These are phyloP conservation scores for Drosophila acutilabella DNA, from an alignment of 2,888 invertebrate genomes.

Conservation along the genomic window DNA sequence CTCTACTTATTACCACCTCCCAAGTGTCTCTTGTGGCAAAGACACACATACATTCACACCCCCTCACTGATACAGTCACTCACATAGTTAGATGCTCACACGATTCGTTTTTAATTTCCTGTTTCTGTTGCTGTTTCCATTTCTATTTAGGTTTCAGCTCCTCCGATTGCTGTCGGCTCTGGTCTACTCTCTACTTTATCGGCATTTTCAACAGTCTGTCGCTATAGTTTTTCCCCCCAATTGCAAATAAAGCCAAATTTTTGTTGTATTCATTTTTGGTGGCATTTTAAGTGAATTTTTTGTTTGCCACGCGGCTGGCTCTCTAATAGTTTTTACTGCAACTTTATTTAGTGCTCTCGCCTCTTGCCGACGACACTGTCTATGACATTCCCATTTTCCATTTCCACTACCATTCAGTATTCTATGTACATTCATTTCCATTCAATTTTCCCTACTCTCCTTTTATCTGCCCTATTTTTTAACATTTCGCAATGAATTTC, in stretches of 20 bases:
- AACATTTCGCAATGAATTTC: slow-evolving; percentile 74
- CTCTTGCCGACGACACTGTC: slow-evolving; percentile 27
- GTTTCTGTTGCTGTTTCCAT: slow-evolving; percentile 54
- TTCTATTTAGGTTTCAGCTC: slow-evolving; percentile 61
- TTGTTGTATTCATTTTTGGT: slow-evolving; percentile 11
- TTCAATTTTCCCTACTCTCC: slow-evolving; percentile 54
- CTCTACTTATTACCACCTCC: slow-evolving; percentile 45
- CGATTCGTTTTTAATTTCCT: slow-evolving; percentile 77
- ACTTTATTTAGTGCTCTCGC: slow-evolving; percentile 67
- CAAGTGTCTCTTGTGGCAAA: slow-evolving; percentile 43
- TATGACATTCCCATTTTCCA: slow-evolving; percentile 28
- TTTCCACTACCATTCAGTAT: not conserved
- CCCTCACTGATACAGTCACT: slow-evolving; percentile 21
- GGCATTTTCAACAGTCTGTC: slow-evolving; percentile 8
- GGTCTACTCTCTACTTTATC: slow-evolving; percentile 50
- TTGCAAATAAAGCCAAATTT: slow-evolving; percentile 57
- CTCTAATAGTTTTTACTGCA: slow-evolving; percentile 71
- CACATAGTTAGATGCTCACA: slow-evolving; percentile 21
- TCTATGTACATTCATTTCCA: slow-evolving; percentile 37
- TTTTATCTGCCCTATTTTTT: slow-evolving; percentile 56
- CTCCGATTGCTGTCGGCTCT: slow-evolving; percentile 39
- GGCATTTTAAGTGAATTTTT: slow-evolving; percentile 63
- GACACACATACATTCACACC: slow-evolving; percentile 20
- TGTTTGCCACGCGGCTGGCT: slow-evolving; percentile 39
- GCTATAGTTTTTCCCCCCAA: slow-evolving; percentile 26